Evolutionary conservation across 2,888 invertebrate species (phyloP), one percentile per base, ranked within the genome.

Genomic region (Aphrophora alni): DNA sequence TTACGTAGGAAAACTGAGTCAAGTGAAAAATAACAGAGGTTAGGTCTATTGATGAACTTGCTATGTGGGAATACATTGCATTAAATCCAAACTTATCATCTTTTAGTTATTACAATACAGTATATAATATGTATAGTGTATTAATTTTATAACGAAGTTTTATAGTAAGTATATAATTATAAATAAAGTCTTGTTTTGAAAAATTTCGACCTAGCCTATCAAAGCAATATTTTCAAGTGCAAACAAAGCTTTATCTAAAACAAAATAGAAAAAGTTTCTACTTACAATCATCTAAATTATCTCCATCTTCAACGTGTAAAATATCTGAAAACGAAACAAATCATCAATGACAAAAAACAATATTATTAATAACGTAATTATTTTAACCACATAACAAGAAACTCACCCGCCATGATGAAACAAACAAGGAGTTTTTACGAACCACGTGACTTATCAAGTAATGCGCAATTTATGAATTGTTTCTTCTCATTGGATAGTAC

Each of bases 361-460:
- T 59, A 21, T 59, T 59, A 59, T 21, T 59, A 59, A n/a, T 59
- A 21, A 59, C 1, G 10, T 14, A 21, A 59, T 59, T 59, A 59
- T 59, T 59, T 59, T 59, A 59, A 59, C 59, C 59, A 59, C 59
- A 68, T 77, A 77, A 69, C 77, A 51, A 73, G 73, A 78, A 72
- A 78, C 78, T 78, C 78, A 78, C 78, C 78, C 78, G 78, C 78
- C 78, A 78, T 78, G 78, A 73, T 78, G 78, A 73, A 78, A 73
- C 78, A 78, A 78, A 78, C 72, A 72, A 78, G 73, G 71, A 71
- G 69, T 59, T n/a, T n/a, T n/a, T 59, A 59, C 59, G 59, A 59
- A 59, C 59, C 59, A 59, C 59, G 59, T 59, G 59, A 59, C 59
- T 59, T 59, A 59, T 59, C 21, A 59, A 21, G 59, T 59, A 59